phyloP scores from a whole-genome alignment of 2,797 vertebrate genomes.

The Eidolon dupreanum region DNA sequence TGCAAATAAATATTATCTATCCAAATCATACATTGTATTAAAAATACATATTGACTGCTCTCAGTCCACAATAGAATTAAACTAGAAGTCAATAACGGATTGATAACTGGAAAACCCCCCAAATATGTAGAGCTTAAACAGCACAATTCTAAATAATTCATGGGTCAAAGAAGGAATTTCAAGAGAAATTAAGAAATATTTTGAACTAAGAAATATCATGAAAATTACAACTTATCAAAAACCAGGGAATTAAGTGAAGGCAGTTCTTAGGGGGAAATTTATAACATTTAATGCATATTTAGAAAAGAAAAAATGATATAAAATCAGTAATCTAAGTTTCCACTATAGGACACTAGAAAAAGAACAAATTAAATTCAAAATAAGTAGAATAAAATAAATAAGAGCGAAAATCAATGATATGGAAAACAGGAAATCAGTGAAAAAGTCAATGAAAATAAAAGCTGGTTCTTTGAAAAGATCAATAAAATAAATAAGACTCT shows the following conservation, averaged over 20 bases:
- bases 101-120: neutral
- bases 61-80: neutral
- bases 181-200: neutral
- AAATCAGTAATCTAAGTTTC: neutral
- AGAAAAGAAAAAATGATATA: neutral
- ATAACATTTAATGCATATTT: neutral
- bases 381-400: neutral
- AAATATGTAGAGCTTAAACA: neutral
- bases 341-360: neutral
- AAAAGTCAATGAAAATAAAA: neutral
- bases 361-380: neutral
- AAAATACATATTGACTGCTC: neutral
- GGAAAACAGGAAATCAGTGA: neutral
- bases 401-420: neutral
- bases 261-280: neutral
- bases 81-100: neutral
- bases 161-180: neutral
- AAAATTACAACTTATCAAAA: neutral
- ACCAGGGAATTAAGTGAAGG: neutral
- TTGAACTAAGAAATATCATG: neutral
- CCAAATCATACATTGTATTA: neutral
- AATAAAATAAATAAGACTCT: neutral
- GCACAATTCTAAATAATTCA: neutral
- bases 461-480: neutral
- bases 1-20: neutral